Evolutionary conservation across 2,888 invertebrate genomes (phyloP), one percentile per base, ranked within the genome.

Genomic region (Belgica antarctica): DNA sequence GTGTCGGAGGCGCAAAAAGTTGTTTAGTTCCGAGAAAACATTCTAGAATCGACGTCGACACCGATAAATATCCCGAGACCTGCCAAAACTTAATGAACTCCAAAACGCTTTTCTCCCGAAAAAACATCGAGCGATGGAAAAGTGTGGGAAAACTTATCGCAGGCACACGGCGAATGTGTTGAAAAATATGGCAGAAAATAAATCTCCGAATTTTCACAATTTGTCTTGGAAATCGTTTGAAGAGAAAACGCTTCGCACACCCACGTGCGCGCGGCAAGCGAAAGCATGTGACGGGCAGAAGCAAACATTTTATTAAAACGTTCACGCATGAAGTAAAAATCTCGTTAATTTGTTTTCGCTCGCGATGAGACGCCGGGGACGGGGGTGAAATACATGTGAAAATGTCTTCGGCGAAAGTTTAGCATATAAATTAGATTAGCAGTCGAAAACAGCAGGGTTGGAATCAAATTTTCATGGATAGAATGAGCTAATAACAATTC

Each of bases 11-110:
- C 7, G 52, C 19, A 8, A 19, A n/a, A 52, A 12, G 17, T 52
- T 52, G 52, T 52, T 52, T 52, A 52, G 17, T 52, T 52, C 52
- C 52, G 17, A 41, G 15, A 10, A 52, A 52, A 52, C 10, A 31
- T 41, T 41, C 41, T 10, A 12, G 8, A 46, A 46, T 46, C 46
- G 46, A 46, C 46, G 46, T 4, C 22, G 17, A 17, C n/a, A 27
- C 57, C 34, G 68, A 68, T 68, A 68, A 68, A 68, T 68, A 68
- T 66, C 47, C 46, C n/a, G 52, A 68, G 68, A n/a, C n/a, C 57
- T 68, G 68, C 68, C 57, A 57, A 46, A 68, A 59, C 52, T 68
- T 68, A 68, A 68, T 68, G 68, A 68, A 68, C 68, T 68, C 68
- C 19, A 19, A 52, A 52, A 41, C 22, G 52, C 8, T 41, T 52